A percentile compares a stretch with the other conserved stretches of the same genome.
Conservation (phyloP, 2,797 vertebrate species). For the Cuculus canorus region DNA sequence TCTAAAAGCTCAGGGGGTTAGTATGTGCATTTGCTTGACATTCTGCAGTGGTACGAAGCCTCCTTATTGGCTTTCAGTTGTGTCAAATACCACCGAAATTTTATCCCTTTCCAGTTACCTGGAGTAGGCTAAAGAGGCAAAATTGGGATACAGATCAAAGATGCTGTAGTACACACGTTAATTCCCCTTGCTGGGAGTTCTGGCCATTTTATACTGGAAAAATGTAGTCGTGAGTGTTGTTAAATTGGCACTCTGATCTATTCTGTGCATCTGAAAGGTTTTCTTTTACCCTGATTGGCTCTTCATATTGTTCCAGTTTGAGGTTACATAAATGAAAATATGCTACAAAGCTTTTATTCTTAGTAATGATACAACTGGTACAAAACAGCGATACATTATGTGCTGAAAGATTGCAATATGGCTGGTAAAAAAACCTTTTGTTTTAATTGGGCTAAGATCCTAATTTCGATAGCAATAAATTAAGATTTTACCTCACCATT, state of each 20-base stretch:
- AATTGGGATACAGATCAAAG: neutral
- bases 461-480: neutral
- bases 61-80: neutral
- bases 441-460: neutral
- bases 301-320: neutral
- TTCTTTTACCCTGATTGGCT: neutral
- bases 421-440: neutral
- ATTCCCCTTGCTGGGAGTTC: neutral
- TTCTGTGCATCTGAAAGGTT: neutral
- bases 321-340: neutral
- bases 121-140: neutral
- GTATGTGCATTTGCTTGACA: neutral
- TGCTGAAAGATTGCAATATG: neutral
- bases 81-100: neutral
- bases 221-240: neutral
- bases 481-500: neutral
- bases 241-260: neutral
- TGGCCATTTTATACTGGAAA: neutral
- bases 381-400: neutral
- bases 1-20: neutral
- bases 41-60: neutral
- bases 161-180: neutral
- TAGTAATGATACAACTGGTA: neutral
- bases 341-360: neutral
- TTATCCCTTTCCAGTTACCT: neutral